Evolutionary conservation across 2,113 vertebrate species (phyloP).

Genomic region (Tetraodon nigroviridis): DNA sequence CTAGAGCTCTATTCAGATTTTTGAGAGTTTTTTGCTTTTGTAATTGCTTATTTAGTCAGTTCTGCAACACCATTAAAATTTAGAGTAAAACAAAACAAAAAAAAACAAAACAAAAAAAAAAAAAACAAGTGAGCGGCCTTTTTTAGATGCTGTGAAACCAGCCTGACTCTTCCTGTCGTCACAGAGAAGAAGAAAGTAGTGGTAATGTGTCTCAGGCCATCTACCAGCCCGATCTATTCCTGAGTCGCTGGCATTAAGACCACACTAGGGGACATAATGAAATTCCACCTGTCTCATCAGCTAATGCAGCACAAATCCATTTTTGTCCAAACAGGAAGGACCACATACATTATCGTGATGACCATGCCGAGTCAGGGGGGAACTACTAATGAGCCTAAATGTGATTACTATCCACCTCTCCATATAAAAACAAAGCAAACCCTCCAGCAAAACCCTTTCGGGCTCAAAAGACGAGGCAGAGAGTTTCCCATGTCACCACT

Average conservation of each 20-base stretch:
- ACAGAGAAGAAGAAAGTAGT: slow-evolving; percentile 10
- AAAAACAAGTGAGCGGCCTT: slow-evolving; percentile 5
- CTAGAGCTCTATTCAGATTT: background rate
- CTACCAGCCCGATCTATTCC: slow-evolving; percentile 49
- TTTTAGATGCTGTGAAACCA: slow-evolving; percentile 12
- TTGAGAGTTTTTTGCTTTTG: background rate
- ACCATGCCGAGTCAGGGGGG: slow-evolving; percentile 65
- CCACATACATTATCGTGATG: slow-evolving; percentile 78
- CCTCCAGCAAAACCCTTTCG: slow-evolving; percentile 38
- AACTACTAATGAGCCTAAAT: slow-evolving; percentile 73
- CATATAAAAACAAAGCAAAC: slow-evolving; percentile 70
- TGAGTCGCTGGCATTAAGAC: slow-evolving; percentile 74
- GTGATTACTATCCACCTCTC: slow-evolving; percentile 72
- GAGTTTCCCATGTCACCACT: slow-evolving; percentile 40
- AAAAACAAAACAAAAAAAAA: background rate
- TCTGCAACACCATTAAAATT: slow-evolving; percentile 14
- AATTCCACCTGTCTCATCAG: slow-evolving; percentile 77
- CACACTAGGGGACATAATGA: slow-evolving; percentile 76
- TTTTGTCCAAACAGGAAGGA: slow-evolving; percentile 72
- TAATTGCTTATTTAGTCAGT: background rate
- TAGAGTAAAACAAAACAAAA: slow-evolving; percentile 1
- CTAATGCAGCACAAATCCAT: slow-evolving; percentile 80
- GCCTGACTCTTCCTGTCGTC: slow-evolving; percentile 4
- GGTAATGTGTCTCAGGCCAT: slow-evolving; percentile 41
- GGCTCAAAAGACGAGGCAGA: slow-evolving; percentile 15